These are phyloP conservation scores for Gastracanthus pulcherrimus DNA, from an alignment of 2,888 invertebrate genomes.

Conservation along the genomic window DNA sequence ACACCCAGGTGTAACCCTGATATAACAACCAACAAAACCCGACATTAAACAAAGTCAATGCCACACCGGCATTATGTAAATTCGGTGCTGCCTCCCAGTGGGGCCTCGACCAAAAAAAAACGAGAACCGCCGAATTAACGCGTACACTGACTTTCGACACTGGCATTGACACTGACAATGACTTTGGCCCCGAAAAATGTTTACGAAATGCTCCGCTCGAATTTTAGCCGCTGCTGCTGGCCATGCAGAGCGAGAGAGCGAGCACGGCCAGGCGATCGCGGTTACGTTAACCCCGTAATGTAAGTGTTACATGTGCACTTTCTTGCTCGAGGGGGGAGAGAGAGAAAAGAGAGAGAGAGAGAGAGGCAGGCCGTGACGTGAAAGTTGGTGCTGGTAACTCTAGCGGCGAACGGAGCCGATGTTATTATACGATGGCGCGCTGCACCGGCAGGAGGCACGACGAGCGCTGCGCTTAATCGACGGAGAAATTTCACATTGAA, in stretches of 20 bases:
- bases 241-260: slow-evolving; percentile 9
- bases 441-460: too few species aligned
- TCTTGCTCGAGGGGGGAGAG: slow-evolving; percentile 62
- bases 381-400: slow-evolving; percentile 42
- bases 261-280: slow-evolving; percentile 40
- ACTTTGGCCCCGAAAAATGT: slow-evolving; percentile 59
- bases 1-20: too few species aligned
- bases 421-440: slow-evolving; percentile 13
- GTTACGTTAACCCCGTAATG: slow-evolving; percentile 69
- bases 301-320: slow-evolving; percentile 75
- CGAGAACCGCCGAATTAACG: neutral
- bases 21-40: too few species aligned
- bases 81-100: neutral
- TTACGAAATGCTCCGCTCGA: slow-evolving; percentile 32
- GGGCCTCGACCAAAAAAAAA: neutral
- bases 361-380: slow-evolving; percentile 41
- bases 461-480: neutral
- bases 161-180: slow-evolving; percentile 69
- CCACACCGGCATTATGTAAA: slow-evolving; percentile 24
- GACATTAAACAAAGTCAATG: slow-evolving; percentile 29
- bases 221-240: slow-evolving; percentile 4
- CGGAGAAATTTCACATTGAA: slow-evolving; percentile 58
- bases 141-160: slow-evolving; percentile 50
- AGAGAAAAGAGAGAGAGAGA: neutral
- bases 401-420: slow-evolving; percentile 18